Evolutionary conservation across 2,888 invertebrate species (phyloP).

Genomic region (Mesochorus sp.): DNA sequence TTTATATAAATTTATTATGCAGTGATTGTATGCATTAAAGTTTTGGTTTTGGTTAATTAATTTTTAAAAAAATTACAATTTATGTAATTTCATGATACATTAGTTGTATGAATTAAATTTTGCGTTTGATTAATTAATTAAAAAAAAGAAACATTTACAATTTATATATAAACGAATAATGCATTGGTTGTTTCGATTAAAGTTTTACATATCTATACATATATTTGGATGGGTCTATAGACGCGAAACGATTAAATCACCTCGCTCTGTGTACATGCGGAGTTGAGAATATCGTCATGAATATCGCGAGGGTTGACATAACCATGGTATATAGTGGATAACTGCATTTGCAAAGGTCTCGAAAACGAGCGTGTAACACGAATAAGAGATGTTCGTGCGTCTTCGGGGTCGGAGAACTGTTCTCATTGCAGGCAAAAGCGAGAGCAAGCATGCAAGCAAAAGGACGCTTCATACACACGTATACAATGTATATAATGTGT

Average conservation of each 20-base stretch:
- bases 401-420: constrained; percentile 41
- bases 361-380: constrained; percentile 44
- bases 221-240: background rate
- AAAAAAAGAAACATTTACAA: too few relatives aligned
- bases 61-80: too few relatives aligned
- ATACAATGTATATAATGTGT: background rate
- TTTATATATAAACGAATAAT: background rate
- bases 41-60: too few relatives aligned
- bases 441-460: constrained; percentile 4
- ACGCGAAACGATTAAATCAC: constrained; percentile 12
- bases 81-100: too few relatives aligned
- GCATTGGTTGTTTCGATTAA: background rate
- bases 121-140: too few relatives aligned
- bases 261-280: background rate
- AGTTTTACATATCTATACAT: background rate
- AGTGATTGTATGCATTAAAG: too few relatives aligned
- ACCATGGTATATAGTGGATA: constrained; percentile 20
- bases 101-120: too few relatives aligned
- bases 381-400: constrained; percentile 24
- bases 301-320: constrained; percentile 1
- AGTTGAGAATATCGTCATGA: constrained; percentile 20
- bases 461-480: constrained; percentile 23
- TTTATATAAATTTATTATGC: too few relatives aligned
- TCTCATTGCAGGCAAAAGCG: constrained; percentile 34
- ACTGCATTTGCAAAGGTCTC: constrained; percentile 39